These are phyloP conservation scores for Hassar affinis DNA, from an alignment of 2,113 vertebrate species.

Conservation along the genomic window DNA sequence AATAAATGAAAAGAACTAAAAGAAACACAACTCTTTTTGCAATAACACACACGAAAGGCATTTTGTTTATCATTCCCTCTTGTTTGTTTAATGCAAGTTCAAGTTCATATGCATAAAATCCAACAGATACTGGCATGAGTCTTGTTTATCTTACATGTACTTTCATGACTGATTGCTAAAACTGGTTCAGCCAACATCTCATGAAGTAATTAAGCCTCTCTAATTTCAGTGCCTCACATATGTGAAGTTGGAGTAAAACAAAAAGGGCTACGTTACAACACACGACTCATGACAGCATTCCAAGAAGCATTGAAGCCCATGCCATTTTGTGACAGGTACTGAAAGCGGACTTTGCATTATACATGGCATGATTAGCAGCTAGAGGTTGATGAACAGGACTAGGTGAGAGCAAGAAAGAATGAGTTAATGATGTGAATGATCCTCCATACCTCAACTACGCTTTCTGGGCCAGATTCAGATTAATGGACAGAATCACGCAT, in stretches of 20 bases:
- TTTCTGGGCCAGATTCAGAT: constrained; percentile 47
- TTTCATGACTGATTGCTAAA: constrained; percentile 54
- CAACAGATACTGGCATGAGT: constrained; percentile 1
- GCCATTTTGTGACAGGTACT: constrained; percentile 45
- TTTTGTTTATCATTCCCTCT: constrained; percentile 11
- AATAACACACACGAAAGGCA: constrained; percentile 25
- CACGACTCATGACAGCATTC: constrained; percentile 59
- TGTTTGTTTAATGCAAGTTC: constrained; percentile 36
- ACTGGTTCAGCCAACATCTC: constrained; percentile 49
- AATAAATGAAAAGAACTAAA: constrained; percentile 22
- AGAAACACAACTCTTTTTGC: constrained; percentile 27
- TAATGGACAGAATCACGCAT: constrained; percentile 63
- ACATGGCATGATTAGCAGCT: constrained; percentile 59
- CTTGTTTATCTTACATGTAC: constrained; percentile 39
- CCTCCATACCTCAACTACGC: background rate
- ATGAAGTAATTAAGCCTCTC: constrained; percentile 28
- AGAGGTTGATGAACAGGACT: constrained; percentile 42
- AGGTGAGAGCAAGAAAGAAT: background rate
- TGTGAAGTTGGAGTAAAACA: constrained; percentile 57
- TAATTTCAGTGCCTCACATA: constrained; percentile 58
- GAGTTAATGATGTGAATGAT: background rate
- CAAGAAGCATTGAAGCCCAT: constrained; percentile 55
- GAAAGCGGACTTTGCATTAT: constrained; percentile 32
- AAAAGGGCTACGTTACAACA: constrained; percentile 31
- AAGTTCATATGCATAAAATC: constrained; percentile 33